Base-by-base conservation (phyloP, 2,113 vertebrate genomes). In the Hydrochoerus hydrochaeris region DNA sequence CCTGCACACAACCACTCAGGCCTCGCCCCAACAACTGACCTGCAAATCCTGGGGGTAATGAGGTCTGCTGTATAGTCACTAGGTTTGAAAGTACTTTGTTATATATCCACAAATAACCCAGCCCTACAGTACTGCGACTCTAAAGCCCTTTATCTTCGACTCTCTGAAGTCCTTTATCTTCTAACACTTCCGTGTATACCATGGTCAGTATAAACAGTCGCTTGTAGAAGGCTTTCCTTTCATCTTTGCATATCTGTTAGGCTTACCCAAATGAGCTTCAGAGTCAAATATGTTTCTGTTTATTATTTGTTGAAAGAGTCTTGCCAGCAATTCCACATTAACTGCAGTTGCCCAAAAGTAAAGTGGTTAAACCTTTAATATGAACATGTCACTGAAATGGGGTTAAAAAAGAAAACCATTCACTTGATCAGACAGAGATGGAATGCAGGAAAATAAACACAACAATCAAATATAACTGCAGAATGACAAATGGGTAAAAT, bases 291-390 rank as follows among this genome's bases (percentile, higher is more conserved):
- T 57, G 46, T 73, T 73, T 95, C 82, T 77, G 44, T 82, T 87
- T 62, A 88, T 44, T 92, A 88, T 85, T 20, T 81, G 52, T 77
- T 96, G 41, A 90, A 88, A 96, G 44, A 83, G 24, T 91, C 94
- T 91, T 88, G 84, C 30, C 80, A 91, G 49, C 65, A 2, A 38
- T 94, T 94, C 87, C 5, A 78, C 14, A 95, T 4, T 83, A 46
- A 91, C 67, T 60, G 52, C 28, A 88, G 44, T 5, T 94, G 19
- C 90, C 82, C 60, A 90, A 94, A 87, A 90, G 52, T 67, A 16
- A 96, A 77, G 35, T 75, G 30, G 80, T n/a, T 91, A 85, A 93
- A 88, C 20, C 22, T 57, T 67, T 22, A 85, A 67, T 60, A 65
- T 88, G 71, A 83, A 14, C 32, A 84, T 11, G 13, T 26, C 83